Percentiles rank a stretch among this genome's conserved stretches.
These are phyloP conservation scores for Staurois parvus DNA, from an alignment of 2,797 vertebrate species.

Conservation along the genomic window DNA sequence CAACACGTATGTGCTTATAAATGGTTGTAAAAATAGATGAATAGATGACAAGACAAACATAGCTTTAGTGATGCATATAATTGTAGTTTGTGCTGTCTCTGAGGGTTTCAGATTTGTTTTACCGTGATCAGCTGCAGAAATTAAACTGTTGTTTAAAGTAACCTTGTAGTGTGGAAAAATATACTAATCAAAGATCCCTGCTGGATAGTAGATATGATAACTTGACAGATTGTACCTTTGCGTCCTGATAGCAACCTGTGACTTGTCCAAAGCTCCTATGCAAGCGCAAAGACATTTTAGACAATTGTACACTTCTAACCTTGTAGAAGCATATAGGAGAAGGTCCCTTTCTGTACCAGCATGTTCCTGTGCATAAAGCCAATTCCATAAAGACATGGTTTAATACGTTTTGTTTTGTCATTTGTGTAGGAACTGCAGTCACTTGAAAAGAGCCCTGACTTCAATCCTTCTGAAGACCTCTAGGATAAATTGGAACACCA, in stretches of 20 bases:
- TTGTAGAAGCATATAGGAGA: too few species aligned
- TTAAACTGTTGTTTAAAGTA: background rate
- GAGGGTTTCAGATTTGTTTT: conserved; percentile 1
- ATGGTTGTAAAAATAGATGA: background rate
- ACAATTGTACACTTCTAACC: too few species aligned
- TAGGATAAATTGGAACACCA: too few species aligned
- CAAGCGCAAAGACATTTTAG: too few species aligned
- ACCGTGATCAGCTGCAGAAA: conserved; percentile 5
- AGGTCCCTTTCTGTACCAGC: too few species aligned
- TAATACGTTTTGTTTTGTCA: too few species aligned
- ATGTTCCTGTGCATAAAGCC: too few species aligned
- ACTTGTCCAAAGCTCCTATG: too few species aligned
- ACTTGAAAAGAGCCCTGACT: too few species aligned
- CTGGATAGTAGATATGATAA: background rate
- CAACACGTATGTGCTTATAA: background rate
- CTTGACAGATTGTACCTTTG: background rate
- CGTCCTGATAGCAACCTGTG: background rate
- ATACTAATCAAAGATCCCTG: background rate
- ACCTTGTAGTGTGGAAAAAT: background rate
- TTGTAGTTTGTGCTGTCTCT: conserved; percentile 10
- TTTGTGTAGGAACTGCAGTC: too few species aligned
- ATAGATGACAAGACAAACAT: conserved; percentile 8
- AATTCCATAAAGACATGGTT: too few species aligned
- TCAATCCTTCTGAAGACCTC: too few species aligned
- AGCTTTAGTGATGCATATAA: conserved; percentile 25